A percentile compares a stretch with the other conserved stretches of the same genome.
Evolutionary conservation across 1,140 invertebrate species (phyloP).

Genomic region (Lineus longissimus): DNA sequence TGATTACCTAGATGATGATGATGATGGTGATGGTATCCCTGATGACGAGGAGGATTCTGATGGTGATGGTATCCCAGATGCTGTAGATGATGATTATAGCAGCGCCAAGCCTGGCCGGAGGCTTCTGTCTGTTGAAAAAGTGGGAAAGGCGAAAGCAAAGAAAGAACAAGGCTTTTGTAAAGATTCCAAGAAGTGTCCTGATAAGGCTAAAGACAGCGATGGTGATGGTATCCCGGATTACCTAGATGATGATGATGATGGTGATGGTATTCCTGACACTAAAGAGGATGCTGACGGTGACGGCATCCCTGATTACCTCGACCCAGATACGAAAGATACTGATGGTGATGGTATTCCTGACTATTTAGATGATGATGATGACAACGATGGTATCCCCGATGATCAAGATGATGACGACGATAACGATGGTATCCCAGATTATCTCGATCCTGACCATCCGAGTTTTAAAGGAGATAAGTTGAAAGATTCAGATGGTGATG

Average conservation of each 20-base stretch:
- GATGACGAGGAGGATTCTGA: conserved; percentile 22
- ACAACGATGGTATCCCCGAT: conserved; percentile 14
- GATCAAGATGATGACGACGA: conserved; percentile 29
- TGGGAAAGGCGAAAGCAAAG: conserved; percentile 14
- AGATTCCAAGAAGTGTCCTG: conserved; percentile 19
- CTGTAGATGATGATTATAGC: conserved; percentile 33
- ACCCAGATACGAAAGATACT: conserved; percentile 23
- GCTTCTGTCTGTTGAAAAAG: conserved; percentile 41
- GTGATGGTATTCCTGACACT: conserved; percentile 35
- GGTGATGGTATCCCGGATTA: conserved; percentile 27
- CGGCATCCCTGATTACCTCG: conserved; percentile 32
- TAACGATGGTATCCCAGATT: conserved; percentile 35
- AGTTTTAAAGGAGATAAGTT: background rate
- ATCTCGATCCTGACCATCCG: conserved; percentile 25
- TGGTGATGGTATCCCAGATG: conserved; percentile 40
- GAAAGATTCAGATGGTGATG: conserved; percentile 29
- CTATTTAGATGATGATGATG: conserved; percentile 30
- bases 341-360: conserved; percentile 38
- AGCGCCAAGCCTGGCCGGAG: conserved; percentile 23
- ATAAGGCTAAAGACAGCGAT: conserved; percentile 19
- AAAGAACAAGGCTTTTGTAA: conserved; percentile 9
- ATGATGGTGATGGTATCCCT: conserved; percentile 36
- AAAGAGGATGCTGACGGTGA: conserved; percentile 26
- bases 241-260: conserved; percentile 26
- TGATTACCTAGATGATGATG: conserved; percentile 30